Evolutionary conservation across 2,888 invertebrate species (phyloP), one percentile per base, ranked within the genome.

Genomic region (Leptogaster cylindrica): DNA sequence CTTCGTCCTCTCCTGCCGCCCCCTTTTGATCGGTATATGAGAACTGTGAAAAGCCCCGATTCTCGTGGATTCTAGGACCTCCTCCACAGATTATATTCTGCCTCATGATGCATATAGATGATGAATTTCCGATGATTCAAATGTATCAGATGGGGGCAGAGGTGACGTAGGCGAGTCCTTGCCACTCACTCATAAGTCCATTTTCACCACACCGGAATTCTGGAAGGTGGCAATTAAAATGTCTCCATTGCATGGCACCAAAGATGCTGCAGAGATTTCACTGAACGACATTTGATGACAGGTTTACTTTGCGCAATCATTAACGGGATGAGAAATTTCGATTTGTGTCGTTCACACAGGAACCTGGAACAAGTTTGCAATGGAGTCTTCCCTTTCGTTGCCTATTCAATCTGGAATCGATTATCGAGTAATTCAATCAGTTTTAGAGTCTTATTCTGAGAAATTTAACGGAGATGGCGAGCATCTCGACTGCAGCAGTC

Each of bases 1-100:
- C n/a, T n/a, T n/a, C n/a, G n/a, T n/a, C n/a, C n/a, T n/a, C n/a
- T n/a, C n/a, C n/a, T n/a, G n/a, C n/a, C 16, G 27, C 28, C 33
- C 36, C 44, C 28, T 28, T 61, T 44, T 41, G 44, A 44, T 61
- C 44, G 61, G 61, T 27, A 44, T 44, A 61, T 61, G 61, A 61
- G 61, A 61, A 61, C 44, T 44, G 44, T n/a, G 44, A 41, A 61
- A 41, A 27, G 31, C 44, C 18, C 44, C n/a, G 41, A n/a, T 61
- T 61, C 61, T 39, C 55, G 28, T 7, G 31, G n/a, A 16, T 16
- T 20, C 25, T 3, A 18, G 20, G 33, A 27, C 39, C 39, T 55
- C 55, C 55, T 36, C 39, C n/a, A n/a, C n/a, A n/a, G n/a, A 55
- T 39, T 55, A 55, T 36, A 36, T 39, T 23, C 55, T 12, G 10